A percentile compares a stretch with the other conserved stretches of the same genome.
Evolutionary conservation across 2,797 vertebrate species (phyloP).

Genomic region (Pangasius krempfi): DNA sequence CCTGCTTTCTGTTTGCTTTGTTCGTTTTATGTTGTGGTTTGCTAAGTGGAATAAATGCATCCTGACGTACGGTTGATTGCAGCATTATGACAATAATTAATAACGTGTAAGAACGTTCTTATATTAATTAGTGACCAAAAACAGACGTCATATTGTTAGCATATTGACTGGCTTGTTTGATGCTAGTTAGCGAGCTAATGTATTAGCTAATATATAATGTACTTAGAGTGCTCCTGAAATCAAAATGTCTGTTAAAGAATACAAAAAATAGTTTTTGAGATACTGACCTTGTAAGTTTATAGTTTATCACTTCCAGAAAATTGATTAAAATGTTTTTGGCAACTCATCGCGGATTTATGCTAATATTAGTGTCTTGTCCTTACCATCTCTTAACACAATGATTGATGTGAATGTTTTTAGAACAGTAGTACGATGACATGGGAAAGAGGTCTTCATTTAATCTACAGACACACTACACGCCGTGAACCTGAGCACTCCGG

Average conservation of each 20-base stretch:
- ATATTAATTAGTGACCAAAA: not conserved
- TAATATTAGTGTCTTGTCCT: not conserved
- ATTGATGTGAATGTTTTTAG: not conserved
- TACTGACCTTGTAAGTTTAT: too few relatives aligned
- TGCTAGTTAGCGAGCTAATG: not conserved
- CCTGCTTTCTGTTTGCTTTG: not conserved
- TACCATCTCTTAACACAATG: not conserved
- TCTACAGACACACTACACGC: not conserved
- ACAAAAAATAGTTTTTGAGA: too few relatives aligned
- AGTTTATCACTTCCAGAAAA: too few relatives aligned
- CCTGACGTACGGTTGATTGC: not conserved
- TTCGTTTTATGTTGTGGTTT: not conserved
- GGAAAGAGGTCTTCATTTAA: not conserved
- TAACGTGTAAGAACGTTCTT: not conserved
- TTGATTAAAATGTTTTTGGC: too few relatives aligned
- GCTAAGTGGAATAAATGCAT: not conserved
- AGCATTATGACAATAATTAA: not conserved
- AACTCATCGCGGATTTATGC: not conserved
- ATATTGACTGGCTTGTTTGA: not conserved
- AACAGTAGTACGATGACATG: not conserved
- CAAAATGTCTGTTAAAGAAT: not conserved
- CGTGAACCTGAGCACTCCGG: not conserved
- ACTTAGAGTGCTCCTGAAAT: not conserved
- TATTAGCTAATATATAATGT: not conserved
- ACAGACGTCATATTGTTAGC: not conserved